phyloP scores from a whole-genome alignment of 2,797 vertebrate genomes.

The Orientallactaga sibirica region DNA sequence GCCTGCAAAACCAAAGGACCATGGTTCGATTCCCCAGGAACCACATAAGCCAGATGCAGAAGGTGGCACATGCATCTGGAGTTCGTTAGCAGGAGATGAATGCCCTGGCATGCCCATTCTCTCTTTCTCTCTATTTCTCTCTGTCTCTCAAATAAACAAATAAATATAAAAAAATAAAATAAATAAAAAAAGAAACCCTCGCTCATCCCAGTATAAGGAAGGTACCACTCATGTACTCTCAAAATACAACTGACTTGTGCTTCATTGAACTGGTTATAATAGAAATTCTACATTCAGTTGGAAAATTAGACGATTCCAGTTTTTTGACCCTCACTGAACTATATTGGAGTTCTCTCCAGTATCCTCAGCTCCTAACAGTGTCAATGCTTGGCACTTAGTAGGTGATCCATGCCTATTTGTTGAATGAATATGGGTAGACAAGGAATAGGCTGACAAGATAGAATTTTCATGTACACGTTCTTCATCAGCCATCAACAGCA shows the following conservation, averaged over 20 bases:
- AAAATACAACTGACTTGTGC: slow-evolving; percentile 34
- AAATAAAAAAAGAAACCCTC: neutral
- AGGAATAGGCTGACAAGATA: slow-evolving; percentile 36
- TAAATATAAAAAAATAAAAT: too few relatives aligned
- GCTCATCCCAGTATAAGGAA: neutral
- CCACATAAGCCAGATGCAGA: too few relatives aligned
- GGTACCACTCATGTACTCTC: neutral
- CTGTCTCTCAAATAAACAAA: too few relatives aligned
- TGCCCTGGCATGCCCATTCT: too few relatives aligned
- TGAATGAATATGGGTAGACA: slow-evolving; percentile 38
- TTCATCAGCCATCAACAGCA: slow-evolving; percentile 76
- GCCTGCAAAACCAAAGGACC: too few relatives aligned
- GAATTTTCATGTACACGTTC: slow-evolving; percentile 66
- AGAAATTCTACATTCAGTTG: slow-evolving; percentile 55
- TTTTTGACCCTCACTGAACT: neutral
- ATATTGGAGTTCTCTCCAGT: neutral
- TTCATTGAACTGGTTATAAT: slow-evolving; percentile 5
- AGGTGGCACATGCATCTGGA: too few relatives aligned
- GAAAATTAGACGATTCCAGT: slow-evolving; percentile 39
- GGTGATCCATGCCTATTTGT: slow-evolving; percentile 55
- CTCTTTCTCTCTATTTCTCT: too few relatives aligned
- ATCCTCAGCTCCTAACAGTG: slow-evolving; percentile 18
- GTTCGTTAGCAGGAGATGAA: too few relatives aligned
- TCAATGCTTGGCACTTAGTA: neutral
- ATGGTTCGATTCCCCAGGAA: too few relatives aligned